Percentiles rank a stretch among this genome's conserved stretches.
Conservation (phyloP, 2,888 invertebrate species). For the Digitonthophagus gazella region DNA sequence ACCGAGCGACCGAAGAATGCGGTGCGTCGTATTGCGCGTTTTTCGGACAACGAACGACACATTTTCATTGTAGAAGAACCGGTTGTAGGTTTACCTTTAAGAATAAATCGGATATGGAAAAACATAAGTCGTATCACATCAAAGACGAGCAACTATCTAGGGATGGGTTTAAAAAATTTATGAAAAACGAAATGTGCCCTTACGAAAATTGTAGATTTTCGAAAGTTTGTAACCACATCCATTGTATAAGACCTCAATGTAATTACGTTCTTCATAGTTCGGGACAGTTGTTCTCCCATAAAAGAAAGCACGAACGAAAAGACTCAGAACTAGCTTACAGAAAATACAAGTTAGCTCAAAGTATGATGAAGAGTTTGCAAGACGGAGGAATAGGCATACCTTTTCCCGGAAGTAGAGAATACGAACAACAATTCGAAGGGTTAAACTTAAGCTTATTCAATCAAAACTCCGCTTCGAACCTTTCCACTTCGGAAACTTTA, state of each 20-base stretch:
- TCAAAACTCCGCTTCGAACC: constrained; percentile 43
- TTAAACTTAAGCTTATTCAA: constrained; percentile 45
- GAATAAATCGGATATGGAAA: constrained; percentile 99
- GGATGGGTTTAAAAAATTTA: constrained; percentile 98
- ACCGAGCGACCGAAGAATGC: constrained; percentile 94
- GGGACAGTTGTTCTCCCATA: constrained; percentile 95
- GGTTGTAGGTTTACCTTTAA: constrained; percentile 96
- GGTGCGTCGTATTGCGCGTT: constrained; percentile 88
- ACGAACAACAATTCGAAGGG: constrained; percentile 49
- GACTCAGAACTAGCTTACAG: constrained; percentile 88
- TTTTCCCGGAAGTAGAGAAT: constrained; percentile 46
- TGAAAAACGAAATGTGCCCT: constrained; percentile 93
- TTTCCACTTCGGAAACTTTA: constrained; percentile 55
- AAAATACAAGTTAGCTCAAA: constrained; percentile 65
- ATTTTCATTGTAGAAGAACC: constrained; percentile 91
- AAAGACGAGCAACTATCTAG: constrained; percentile 93
- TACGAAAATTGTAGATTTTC: constrained; percentile 92
- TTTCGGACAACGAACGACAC: constrained; percentile 92
- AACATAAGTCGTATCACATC: constrained; percentile 97
- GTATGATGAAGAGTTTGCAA: constrained; percentile 59
- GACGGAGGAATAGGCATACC: constrained; percentile 53
- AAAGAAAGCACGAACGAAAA: constrained; percentile 93
- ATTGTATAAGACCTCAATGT: constrained; percentile 94
- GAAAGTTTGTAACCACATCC: constrained; percentile 95
- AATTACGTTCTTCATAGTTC: constrained; percentile 95